Evolutionary conservation across 2,113 vertebrate species (phyloP), one percentile per base, ranked within the genome.

Genomic region (Guaruba guarouba): DNA sequence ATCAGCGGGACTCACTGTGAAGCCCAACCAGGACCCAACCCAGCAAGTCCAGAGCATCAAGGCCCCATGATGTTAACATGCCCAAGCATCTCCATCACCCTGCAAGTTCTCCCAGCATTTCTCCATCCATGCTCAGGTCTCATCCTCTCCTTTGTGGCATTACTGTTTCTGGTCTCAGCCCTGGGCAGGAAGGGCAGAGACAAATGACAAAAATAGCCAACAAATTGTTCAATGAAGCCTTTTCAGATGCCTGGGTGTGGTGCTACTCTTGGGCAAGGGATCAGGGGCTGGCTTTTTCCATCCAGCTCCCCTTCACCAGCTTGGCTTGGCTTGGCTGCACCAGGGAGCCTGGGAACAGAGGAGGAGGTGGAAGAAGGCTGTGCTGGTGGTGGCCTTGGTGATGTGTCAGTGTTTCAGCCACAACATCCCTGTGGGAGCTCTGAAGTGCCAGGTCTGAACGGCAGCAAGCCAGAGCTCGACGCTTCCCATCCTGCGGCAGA

Each of bases 151-250:
- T 0, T 17, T 15, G 4, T 57, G 83, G 27, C 11, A 1, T 48
- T 93, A 46, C 86, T 52, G 74, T 51, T 94, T 85, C 91, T 94
- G 83, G 4, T 76, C 86, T 76, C 89, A 87, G 91, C 52, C 62
- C 62, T 22, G 4, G 77, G 69, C 95, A 96, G 95, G 94, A 95
- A 96, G 92, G 95, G 95, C 88, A 92, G 92, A 83, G 81, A 48
- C 91, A 16, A 16, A 77, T 9, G 81, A 85, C 37, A 95, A 89
- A 97, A 95, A 91, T 89, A 96, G 57, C 84, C 83, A 84, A 61
- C 86, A 64, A 61, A 61, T 81, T 59, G 69, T 71, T 95, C 83
- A 62, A 3, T 51, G 52, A 85, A 82, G 88, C 52, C 46, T 93
- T 93, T 76, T 61, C 77, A 89, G 94, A 28, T 0, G 0, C 18